phyloP scores from a whole-genome alignment of 2,113 vertebrate genomes.

The Dasyurus viverrinus region DNA sequence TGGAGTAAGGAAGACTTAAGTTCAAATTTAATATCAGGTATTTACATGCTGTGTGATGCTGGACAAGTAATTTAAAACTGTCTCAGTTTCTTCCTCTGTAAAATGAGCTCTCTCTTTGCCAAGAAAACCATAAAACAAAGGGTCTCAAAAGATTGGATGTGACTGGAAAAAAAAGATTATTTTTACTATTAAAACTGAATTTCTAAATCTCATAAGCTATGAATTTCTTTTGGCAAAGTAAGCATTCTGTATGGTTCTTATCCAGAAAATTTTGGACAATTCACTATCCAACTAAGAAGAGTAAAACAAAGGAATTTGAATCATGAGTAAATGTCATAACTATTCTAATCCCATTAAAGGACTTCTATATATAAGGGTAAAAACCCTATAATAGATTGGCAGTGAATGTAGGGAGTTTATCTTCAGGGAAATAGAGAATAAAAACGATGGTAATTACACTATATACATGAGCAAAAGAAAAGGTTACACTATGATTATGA shows the following conservation, averaged over 20 bases:
- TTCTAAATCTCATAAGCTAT: not conserved
- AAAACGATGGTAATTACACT: not conserved
- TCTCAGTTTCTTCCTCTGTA: not conserved
- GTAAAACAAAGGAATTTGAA: not conserved
- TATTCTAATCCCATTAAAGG: not conserved
- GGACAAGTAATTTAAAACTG: not conserved
- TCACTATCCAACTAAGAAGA: not conserved
- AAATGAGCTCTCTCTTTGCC: not conserved
- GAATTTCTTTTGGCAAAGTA: not conserved
- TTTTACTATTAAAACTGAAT: not conserved
- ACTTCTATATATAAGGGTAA: not conserved
- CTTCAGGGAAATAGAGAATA: not conserved
- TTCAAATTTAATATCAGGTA: not conserved
- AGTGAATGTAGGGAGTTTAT: not conserved
- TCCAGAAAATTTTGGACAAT: not conserved
- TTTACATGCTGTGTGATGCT: not conserved
- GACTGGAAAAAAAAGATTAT: not conserved
- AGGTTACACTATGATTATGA: not conserved
- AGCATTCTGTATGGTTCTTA: not conserved
- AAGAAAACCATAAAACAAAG: not conserved
- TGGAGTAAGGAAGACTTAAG: not conserved
- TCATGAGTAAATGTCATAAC: not conserved
- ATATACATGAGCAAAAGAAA: constrained; percentile 20
- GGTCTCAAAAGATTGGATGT: not conserved
- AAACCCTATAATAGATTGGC: not conserved